phyloP scores from a whole-genome alignment of 1,140 invertebrate species.

The Lepidurus arcticus region DNA sequence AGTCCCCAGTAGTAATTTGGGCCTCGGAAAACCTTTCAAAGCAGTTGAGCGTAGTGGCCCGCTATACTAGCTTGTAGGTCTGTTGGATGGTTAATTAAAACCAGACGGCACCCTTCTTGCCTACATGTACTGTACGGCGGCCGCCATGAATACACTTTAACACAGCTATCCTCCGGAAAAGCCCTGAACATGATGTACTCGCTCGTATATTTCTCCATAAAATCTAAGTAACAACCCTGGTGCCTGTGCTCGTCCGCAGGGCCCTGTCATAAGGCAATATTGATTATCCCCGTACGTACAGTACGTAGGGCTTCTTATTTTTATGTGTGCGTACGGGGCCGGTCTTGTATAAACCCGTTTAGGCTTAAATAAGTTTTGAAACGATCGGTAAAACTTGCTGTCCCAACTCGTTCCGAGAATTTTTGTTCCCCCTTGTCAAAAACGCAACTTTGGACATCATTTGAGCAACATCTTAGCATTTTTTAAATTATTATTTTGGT shows the following conservation, averaged over 20 bases:
- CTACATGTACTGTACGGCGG: not conserved
- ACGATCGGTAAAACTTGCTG: no score
- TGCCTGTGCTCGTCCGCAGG: not conserved
- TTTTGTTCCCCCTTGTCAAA: no score
- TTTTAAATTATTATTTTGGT: no score
- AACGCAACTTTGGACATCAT: no score
- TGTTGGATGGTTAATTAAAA: slow-evolving; percentile 10
- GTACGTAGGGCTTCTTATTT: not conserved
- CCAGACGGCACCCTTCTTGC: not conserved
- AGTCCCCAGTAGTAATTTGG: not conserved
- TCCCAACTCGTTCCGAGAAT: no score
- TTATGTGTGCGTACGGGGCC: not conserved
- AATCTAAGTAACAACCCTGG: not conserved
- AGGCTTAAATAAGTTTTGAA: no score
- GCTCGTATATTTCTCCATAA: not conserved
- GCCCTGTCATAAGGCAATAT: slow-evolving; percentile 6
- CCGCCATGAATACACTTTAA: not conserved
- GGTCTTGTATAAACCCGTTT: not conserved
- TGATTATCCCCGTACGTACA: not conserved
- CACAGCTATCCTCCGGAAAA: not conserved
- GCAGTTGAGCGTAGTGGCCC: not conserved
- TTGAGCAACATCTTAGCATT: no score
- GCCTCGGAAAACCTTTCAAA: not conserved
- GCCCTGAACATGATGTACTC: not conserved
- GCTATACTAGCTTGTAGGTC: not conserved